phyloP scores from a whole-genome alignment of 53 echinoderm and acorn worm species.

The Stichopus horrens region DNA sequence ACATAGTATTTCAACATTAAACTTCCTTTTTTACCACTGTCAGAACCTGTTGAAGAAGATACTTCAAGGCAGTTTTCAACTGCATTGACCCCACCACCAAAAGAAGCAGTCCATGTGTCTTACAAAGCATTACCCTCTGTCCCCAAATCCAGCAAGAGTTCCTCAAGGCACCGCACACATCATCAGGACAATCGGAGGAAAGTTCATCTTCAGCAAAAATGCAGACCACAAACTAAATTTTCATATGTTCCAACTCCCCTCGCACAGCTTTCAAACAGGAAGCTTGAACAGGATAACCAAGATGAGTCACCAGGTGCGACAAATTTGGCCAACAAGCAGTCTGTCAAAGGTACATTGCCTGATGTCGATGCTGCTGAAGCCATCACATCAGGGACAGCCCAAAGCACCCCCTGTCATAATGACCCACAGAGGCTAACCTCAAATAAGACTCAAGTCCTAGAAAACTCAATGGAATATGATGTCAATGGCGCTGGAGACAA shows the following conservation, averaged over 20 bases:
- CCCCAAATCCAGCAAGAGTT: slow-evolving; percentile 33
- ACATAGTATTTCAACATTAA: too few relatives aligned
- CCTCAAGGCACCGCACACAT: slow-evolving; percentile 39
- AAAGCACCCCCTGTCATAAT: too few relatives aligned
- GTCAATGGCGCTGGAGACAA: not conserved
- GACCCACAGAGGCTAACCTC: not conserved
- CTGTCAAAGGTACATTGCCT: not conserved
- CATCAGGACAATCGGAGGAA: slow-evolving; percentile 10
- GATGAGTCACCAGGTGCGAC: not conserved
- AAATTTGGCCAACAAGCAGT: not conserved
- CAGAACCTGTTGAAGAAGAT: slow-evolving; percentile 9
- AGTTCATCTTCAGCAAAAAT: slow-evolving; percentile 7
- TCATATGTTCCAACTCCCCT: slow-evolving; percentile 61
- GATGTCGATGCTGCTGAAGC: not conserved
- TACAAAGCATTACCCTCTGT: slow-evolving; percentile 58
- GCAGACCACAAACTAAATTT: slow-evolving; percentile 31
- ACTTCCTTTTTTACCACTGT: not conserved
- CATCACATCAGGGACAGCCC: not conserved
- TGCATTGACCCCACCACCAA: not conserved
- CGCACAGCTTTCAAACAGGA: slow-evolving; percentile 39
- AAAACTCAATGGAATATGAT: not conserved
- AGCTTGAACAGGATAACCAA: not conserved
- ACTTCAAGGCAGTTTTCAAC: not conserved
- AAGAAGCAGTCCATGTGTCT: slow-evolving; percentile 35
- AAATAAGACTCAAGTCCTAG: not conserved